These are phyloP conservation scores for Noctua pronuba DNA, from an alignment of 2,888 invertebrate species.

Conservation along the genomic window DNA sequence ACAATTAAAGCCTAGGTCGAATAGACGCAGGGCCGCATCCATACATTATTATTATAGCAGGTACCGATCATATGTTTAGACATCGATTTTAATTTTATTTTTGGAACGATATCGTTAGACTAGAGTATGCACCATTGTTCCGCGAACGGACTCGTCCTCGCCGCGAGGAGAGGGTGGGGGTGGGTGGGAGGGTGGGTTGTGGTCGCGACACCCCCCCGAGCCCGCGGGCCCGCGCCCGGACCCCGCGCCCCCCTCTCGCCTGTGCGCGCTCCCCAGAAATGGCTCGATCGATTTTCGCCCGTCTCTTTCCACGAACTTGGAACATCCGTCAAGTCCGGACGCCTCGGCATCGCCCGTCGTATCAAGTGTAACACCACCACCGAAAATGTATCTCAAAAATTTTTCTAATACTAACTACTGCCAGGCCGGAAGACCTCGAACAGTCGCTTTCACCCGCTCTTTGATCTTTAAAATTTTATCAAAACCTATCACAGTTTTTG, in stretches of 20 bases:
- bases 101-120: conserved; percentile 83
- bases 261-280: conserved; percentile 68
- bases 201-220: conserved; percentile 62
- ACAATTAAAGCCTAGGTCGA: conserved; percentile 90
- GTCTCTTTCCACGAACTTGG: conserved; percentile 55
- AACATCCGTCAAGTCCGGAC: conserved; percentile 63
- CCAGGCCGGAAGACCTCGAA: conserved; percentile 65
- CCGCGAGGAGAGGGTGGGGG: conserved; percentile 64
- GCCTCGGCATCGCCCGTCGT: conserved; percentile 62
- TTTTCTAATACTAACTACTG: conserved; percentile 80
- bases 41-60: conserved; percentile 89
- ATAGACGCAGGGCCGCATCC: conserved; percentile 90
- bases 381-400: conserved; percentile 84
- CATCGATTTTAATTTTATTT: conserved; percentile 76
- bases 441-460: conserved; percentile 68
- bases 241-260: conserved; percentile 66
- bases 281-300: conserved; percentile 67
- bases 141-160: conserved; percentile 79
- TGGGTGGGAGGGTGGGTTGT: conserved; percentile 61
- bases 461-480: conserved; percentile 89
- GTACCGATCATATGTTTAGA: conserved; percentile 88
- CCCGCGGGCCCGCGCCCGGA: conserved; percentile 68
- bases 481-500: conserved; percentile 91
- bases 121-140: conserved; percentile 87
- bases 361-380: conserved; percentile 66